phyloP scores from a whole-genome alignment of 2,888 invertebrate genomes.

The Calephelis perditalis region DNA sequence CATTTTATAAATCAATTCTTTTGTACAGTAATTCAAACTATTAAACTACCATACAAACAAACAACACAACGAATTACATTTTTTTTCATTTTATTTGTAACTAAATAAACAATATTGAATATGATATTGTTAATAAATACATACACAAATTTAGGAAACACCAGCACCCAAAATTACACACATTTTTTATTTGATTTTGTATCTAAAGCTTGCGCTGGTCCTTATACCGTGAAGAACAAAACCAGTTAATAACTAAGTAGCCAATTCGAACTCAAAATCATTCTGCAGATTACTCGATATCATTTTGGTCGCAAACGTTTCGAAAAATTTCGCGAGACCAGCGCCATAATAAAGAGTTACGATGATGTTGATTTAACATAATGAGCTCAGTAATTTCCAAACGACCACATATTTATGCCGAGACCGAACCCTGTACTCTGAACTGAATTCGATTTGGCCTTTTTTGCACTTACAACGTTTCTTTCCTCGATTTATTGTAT shows the following conservation, averaged over 20 bases:
- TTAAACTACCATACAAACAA: too few relatives aligned
- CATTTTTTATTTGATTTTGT: too few relatives aligned
- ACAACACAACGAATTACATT: too few relatives aligned
- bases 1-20: too few relatives aligned
- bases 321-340: constrained; percentile 41
- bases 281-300: constrained; percentile 41
- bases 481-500: too few relatives aligned
- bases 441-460: constrained; percentile 11
- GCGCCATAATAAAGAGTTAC: constrained; percentile 54
- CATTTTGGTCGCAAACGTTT: constrained; percentile 40
- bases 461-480: background rate
- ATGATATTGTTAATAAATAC: too few relatives aligned
- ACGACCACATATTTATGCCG: constrained; percentile 30
- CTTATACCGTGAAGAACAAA: constrained; percentile 26
- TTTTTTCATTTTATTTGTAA: too few relatives aligned
- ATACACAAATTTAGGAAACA: too few relatives aligned
- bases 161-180: too few relatives aligned
- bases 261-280: constrained; percentile 30
- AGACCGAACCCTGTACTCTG: background rate
- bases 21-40: too few relatives aligned
- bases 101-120: too few relatives aligned
- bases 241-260: constrained; percentile 34
- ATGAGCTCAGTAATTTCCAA: constrained; percentile 50
- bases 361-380: constrained; percentile 61
- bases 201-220: background rate